phyloP scores from a whole-genome alignment of 2,113 vertebrate genomes.

The Chrysemys picta region DNA sequence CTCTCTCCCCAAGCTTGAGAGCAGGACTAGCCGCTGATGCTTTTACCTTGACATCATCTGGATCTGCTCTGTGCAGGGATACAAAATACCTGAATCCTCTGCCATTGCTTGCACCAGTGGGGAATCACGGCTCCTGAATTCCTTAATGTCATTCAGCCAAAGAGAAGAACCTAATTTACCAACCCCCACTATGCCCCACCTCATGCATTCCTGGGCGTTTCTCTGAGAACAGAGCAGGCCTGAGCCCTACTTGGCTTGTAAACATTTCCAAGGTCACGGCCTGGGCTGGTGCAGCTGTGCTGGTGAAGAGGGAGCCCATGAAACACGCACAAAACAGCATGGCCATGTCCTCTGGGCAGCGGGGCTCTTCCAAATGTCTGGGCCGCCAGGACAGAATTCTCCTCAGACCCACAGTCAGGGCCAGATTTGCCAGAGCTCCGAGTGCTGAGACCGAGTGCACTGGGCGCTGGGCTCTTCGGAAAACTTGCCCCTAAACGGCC shows the following conservation, averaged over 20 bases:
- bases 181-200: not conserved
- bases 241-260: accelerated
- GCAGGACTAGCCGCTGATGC: not conserved
- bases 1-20: not conserved
- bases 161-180: not conserved
- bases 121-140: not conserved
- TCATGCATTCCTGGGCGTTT: not conserved
- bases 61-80: not conserved
- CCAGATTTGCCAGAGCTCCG: not conserved
- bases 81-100: not conserved
- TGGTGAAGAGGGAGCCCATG: not conserved
- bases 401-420: not conserved
- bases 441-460: not conserved
- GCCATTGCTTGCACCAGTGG: not conserved
- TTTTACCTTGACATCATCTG: not conserved
- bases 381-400: accelerated
- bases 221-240: not conserved
- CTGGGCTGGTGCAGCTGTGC: not conserved
- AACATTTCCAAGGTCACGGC: not conserved
- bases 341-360: not conserved
- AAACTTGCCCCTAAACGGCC: not conserved
- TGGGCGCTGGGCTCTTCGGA: too few relatives aligned
- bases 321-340: accelerated
- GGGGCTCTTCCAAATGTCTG: not conserved
- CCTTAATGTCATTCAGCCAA: not conserved